Conservation (phyloP, 2,888 invertebrate genomes). For the Calephelis perditalis region DNA sequence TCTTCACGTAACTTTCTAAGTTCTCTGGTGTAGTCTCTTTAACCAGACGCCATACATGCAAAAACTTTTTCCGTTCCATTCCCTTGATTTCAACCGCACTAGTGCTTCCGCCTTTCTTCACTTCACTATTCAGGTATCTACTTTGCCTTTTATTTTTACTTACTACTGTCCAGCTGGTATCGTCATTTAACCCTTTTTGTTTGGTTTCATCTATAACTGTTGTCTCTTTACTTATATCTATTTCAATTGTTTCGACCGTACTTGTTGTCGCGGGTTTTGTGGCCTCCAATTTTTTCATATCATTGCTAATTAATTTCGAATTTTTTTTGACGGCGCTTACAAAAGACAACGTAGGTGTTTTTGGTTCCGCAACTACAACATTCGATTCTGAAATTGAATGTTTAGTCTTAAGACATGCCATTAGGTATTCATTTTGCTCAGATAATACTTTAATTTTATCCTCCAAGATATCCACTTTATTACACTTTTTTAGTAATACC, state of each 20-base stretch:
- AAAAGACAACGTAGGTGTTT: neutral
- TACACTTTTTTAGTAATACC: no score
- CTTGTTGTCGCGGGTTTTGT: neutral
- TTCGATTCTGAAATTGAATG: neutral
- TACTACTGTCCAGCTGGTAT: neutral
- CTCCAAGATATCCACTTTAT: neutral
- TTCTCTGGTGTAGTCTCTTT: slow-evolving; percentile 18
- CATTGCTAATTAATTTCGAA: neutral
- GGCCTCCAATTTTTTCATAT: neutral
- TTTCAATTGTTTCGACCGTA: neutral
- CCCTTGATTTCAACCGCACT: slow-evolving; percentile 11
- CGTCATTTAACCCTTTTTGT: neutral
- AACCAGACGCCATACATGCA: slow-evolving; percentile 23
- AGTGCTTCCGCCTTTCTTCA: slow-evolving; percentile 11
- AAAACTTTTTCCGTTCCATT: slow-evolving; percentile 19
- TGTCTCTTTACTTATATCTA: neutral
- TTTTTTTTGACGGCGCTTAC: no score
- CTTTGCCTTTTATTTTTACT: neutral
- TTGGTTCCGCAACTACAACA: neutral
- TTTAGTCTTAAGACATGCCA: neutral
- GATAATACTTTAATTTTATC: neutral
- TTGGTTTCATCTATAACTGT: neutral
- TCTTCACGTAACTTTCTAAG: slow-evolving; percentile 15
- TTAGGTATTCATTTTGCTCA: neutral
- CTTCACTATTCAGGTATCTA: slow-evolving; percentile 6